Percentiles rank a stretch among this genome's conserved stretches.
Conservation (phyloP, 2,113 vertebrate species). For the Gymnarchus niloticus region DNA sequence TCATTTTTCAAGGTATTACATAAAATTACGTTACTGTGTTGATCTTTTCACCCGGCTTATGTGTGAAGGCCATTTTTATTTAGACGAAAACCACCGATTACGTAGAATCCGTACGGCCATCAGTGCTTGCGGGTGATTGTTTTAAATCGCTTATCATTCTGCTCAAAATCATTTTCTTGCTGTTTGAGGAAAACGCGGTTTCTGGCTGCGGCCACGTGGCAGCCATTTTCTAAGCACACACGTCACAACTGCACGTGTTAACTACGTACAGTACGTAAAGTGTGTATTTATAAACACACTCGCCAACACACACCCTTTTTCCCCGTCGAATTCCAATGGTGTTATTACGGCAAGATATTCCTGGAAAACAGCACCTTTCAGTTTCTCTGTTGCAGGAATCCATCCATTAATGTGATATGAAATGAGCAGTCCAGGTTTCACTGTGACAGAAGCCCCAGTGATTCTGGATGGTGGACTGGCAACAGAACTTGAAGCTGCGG, state of each 20-base stretch:
- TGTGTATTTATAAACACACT: neutral
- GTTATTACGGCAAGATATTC: neutral
- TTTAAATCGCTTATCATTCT: neutral
- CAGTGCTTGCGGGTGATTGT: neutral
- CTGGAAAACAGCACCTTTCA: neutral
- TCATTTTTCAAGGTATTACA: neutral
- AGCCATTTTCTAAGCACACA: neutral
- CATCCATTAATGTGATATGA: slow-evolving; percentile 29
- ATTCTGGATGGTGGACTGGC: slow-evolving; percentile 68
- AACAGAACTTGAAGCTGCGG: slow-evolving; percentile 67
- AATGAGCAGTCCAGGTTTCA: neutral
- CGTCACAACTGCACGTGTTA: neutral
- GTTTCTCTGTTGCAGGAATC: neutral
- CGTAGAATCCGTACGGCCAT: neutral
- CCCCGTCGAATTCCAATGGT: neutral
- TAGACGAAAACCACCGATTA: neutral
- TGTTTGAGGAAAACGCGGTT: neutral
- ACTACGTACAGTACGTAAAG: neutral
- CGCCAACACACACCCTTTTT: neutral
- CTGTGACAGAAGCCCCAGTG: slow-evolving; percentile 33
- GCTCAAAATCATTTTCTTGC: neutral
- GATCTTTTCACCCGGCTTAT: too few relatives aligned
- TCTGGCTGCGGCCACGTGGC: neutral
- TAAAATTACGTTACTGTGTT: neutral
- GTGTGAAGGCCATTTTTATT: neutral